These are phyloP conservation scores for Blomia tropicalis DNA, from an alignment of 2,888 invertebrate genomes.

Conservation along the genomic window DNA sequence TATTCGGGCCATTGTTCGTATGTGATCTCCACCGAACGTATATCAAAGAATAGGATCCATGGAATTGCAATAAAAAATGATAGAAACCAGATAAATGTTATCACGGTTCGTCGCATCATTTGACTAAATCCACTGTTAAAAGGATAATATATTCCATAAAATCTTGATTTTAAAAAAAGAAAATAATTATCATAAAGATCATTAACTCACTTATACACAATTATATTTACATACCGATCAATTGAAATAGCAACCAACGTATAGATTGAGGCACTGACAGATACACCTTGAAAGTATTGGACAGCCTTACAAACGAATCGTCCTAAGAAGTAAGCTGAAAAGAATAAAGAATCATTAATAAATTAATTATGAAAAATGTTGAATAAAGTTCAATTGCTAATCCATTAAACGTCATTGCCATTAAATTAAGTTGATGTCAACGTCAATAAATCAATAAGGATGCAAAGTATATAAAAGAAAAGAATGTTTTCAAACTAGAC, in stretches of 20 bases:
- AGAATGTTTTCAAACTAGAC: background rate
- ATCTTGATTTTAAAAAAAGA: background rate
- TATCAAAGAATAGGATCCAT: conserved; percentile 21
- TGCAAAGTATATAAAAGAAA: background rate
- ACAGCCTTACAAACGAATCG: conserved; percentile 22
- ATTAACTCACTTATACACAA: background rate
- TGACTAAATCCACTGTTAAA: conserved; percentile 21
- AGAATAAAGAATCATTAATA: background rate
- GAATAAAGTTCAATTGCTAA: no score
- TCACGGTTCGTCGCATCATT: conserved; percentile 12
- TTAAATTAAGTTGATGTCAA: background rate
- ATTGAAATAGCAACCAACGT: conserved; percentile 21
- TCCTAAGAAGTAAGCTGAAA: conserved; percentile 18
- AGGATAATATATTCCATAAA: conserved; percentile 23
- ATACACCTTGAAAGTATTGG: conserved; percentile 19
- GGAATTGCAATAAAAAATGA: conserved; percentile 19
- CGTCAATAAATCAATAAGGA: background rate
- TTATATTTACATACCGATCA: conserved; percentile 18
- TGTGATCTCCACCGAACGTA: background rate
- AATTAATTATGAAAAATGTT: background rate
- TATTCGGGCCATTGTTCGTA: no score
- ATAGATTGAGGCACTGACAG: conserved; percentile 21
- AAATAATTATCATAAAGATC: background rate
- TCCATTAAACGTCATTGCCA: no score
- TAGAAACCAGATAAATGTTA: conserved; percentile 12